These are phyloP conservation scores for Teleopsis dalmanni DNA, from an alignment of 1,140 invertebrate species.

Conservation along the genomic window DNA sequence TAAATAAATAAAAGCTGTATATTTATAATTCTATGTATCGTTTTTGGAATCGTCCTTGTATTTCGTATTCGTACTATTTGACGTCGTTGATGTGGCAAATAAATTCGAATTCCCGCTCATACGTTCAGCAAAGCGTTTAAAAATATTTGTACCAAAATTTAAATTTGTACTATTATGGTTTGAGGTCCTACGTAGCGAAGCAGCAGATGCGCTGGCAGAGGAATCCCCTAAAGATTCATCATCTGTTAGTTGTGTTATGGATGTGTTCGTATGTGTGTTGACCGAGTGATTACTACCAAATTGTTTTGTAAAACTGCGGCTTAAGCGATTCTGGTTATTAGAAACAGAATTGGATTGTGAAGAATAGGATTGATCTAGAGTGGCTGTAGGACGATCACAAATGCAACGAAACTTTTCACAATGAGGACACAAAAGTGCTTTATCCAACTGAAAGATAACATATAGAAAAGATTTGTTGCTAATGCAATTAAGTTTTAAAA, in stretches of 20 bases:
- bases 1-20: not conserved
- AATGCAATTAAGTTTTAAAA: too few species aligned
- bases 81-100: conserved; percentile 12
- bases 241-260: not conserved
- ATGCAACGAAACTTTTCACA: conserved; percentile 43
- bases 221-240: conserved; percentile 1
- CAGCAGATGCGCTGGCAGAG: not conserved
- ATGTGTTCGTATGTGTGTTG: conserved; percentile 9
- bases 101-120: conserved; percentile 17
- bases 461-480: too few species aligned
- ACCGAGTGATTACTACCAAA: conserved; percentile 25
- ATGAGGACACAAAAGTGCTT: conserved; percentile 37
- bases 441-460: conserved; percentile 40
- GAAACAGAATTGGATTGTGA: not conserved
- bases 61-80: conserved; percentile 9
- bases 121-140: conserved; percentile 39
- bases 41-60: not conserved
- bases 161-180: conserved; percentile 17
- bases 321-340: not conserved
- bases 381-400: conserved; percentile 22
- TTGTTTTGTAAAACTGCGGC: conserved; percentile 11
- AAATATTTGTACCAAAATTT: conserved; percentile 35
- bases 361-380: conserved; percentile 1
- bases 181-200: not conserved
- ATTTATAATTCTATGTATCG: not conserved